Evolutionary conservation across 2,113 vertebrate species (phyloP).

Genomic region (Penelope pileata): DNA sequence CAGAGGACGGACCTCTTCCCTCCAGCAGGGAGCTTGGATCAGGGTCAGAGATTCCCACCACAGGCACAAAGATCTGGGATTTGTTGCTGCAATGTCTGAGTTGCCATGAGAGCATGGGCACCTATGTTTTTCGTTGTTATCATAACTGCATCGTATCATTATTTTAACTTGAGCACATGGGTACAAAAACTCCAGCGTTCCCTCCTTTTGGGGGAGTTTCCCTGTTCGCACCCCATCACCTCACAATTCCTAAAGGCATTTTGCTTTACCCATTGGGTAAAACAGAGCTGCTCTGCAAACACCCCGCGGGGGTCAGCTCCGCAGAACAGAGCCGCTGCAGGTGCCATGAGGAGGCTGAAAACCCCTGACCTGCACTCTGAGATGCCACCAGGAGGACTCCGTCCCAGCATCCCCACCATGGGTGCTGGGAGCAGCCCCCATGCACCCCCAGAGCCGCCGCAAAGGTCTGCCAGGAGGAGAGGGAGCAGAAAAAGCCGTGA

Average conservation of each 20-base stretch:
- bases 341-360: not conserved
- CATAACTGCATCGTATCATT: not conserved
- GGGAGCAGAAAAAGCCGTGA: slow-evolving; percentile 23
- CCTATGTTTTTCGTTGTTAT: not conserved
- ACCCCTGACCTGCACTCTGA: not conserved
- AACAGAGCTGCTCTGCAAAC: not conserved
- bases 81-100: not conserved
- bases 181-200: not conserved
- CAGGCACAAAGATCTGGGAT: not conserved
- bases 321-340: not conserved
- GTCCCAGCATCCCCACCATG: not conserved
- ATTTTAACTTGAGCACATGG: not conserved
- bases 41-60: not conserved
- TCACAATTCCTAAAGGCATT: not conserved
- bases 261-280: not conserved
- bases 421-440: not conserved
- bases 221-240: not conserved
- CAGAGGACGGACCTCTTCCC: too few species aligned
- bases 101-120: not conserved
- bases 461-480: not conserved
- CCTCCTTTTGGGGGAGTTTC: not conserved
- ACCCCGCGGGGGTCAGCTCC: not conserved
- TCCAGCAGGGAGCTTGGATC: too few species aligned
- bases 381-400: not conserved
- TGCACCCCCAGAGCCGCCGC: not conserved